Percentiles rank a stretch among this genome's conserved stretches.
Conservation (phyloP, 2,113 vertebrate genomes). For the Rhodinocichla rosea region DNA sequence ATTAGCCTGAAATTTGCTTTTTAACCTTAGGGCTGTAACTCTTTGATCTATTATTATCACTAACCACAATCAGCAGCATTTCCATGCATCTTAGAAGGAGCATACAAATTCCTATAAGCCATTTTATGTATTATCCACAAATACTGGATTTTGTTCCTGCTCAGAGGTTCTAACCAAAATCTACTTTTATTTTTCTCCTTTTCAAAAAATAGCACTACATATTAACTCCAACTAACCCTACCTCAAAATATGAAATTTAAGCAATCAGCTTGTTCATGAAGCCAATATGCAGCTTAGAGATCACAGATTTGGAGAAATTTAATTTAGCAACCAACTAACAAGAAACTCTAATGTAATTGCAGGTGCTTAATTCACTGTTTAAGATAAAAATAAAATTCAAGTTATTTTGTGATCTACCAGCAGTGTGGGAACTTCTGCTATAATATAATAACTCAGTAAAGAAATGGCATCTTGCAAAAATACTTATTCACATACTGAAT, state of each 20-base stretch:
- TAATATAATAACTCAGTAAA: background rate
- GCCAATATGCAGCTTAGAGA: background rate
- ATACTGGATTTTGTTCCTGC: background rate
- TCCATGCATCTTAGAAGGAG: background rate
- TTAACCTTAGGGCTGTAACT: slow-evolving; percentile 11
- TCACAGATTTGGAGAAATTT: background rate
- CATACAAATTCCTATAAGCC: background rate
- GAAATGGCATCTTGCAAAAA: background rate
- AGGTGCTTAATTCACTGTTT: slow-evolving; percentile 14
- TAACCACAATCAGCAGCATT: slow-evolving; percentile 12
- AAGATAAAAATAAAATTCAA: slow-evolving; percentile 34
- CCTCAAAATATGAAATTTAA: background rate
- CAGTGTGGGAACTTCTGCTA: background rate
- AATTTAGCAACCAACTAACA: background rate
- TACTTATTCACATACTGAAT: background rate
- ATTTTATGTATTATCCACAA: background rate
- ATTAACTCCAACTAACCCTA: background rate
- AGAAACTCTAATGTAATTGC: background rate
- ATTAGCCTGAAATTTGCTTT: slow-evolving; percentile 52
- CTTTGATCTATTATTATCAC: slow-evolving; percentile 61
- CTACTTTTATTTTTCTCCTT: background rate
- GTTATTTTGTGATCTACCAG: background rate
- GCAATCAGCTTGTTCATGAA: background rate
- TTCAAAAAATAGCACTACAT: background rate
- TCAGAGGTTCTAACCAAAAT: background rate